Evolutionary conservation across 2,113 vertebrate species (phyloP), one percentile per base, ranked within the genome.

Genomic region (Cinclus cinclus): DNA sequence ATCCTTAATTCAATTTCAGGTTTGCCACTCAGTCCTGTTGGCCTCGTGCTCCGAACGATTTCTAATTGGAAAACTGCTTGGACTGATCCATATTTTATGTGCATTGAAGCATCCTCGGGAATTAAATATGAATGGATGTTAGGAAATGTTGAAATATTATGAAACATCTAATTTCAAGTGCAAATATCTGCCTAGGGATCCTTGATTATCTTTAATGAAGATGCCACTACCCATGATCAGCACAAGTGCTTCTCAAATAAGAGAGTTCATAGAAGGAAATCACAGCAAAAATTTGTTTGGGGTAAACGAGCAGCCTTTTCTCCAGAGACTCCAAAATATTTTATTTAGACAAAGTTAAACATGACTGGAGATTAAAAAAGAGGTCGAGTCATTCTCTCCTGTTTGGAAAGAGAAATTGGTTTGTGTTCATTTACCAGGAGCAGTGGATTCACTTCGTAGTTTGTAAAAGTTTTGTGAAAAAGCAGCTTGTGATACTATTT

Each of bases 191-290:
- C 91, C 94, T 74, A 33, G 92, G 94, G 96, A 92, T 87, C 94
- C 90, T 95, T 97, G 97, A 96, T 97, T 97, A 79, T 95, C 95
- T 97, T 91, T 96, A 96, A 97, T 91, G 95, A 97, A 94, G 92
- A 85, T 92, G 93, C 37, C 79, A 75, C 83, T 90, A 46, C 56
- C 46, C 90, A n/a, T 37, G 70, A 95, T 91, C 53, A 93, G 79
- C 92, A 70, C 50, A 42, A 92, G 68, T 56, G 73, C 70, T 17
- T 35, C 89, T 93, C 85, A 78, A 96, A 71, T 89, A 74, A 42
- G 86, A 37, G 94, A 69, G 55, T 80, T 97, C 77, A 25, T 42
- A 0, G 47, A 30, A 83, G 85, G 89, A 92, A 95, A 84, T 70
- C 81, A 23, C 50, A 93, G 76, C 46, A 88, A 76, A 92, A 91